Percentiles rank a stretch among this genome's conserved stretches.
These are phyloP conservation scores for Pelobates fuscus DNA, from an alignment of 2,113 vertebrate species.

Conservation along the genomic window DNA sequence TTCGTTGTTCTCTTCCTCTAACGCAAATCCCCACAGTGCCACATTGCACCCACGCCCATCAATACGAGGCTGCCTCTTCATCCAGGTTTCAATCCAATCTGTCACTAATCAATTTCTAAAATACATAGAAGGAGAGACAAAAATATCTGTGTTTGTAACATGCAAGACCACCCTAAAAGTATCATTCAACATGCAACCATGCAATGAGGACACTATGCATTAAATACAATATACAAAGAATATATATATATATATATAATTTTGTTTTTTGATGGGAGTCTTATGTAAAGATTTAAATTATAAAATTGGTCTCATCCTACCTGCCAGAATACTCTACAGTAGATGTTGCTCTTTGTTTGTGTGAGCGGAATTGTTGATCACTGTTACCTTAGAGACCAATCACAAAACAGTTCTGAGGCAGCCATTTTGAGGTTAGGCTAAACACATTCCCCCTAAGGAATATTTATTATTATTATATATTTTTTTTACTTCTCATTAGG, in stretches of 20 bases:
- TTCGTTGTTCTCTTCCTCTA: background rate
- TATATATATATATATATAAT: no score
- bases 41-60: background rate
- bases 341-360: background rate
- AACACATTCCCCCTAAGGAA: background rate
- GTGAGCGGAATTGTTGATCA: background rate
- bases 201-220: no score
- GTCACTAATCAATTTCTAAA: background rate
- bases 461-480: background rate
- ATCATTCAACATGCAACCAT: no score
- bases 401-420: constrained; percentile 8
- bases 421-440: constrained; percentile 2
- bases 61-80: constrained; percentile 35
- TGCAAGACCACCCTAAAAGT: no score
- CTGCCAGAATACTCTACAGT: background rate
- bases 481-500: background rate
- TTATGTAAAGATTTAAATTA: no score
- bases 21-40: constrained; percentile 6
- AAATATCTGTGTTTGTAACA: no score
- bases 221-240: no score
- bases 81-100: background rate
- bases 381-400: constrained; percentile 23
- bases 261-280: no score
- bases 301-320: no score
- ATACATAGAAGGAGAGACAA: background rate